Evolutionary conservation across 1,140 invertebrate genomes (phyloP).

Genomic region (Lepidurus apus): DNA sequence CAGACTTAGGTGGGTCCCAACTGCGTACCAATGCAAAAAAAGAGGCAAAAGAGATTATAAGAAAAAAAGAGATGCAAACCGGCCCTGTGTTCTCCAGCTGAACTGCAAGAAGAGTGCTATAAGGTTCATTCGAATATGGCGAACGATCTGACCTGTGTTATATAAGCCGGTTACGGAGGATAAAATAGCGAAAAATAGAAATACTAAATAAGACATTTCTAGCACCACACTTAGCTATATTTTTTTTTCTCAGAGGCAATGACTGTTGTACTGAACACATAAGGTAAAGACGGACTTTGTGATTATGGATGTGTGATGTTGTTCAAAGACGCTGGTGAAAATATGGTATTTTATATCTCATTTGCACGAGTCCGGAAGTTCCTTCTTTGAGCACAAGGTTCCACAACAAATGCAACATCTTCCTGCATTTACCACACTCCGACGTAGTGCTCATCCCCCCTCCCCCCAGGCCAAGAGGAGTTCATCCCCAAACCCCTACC

Average conservation of each 20-base stretch:
- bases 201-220: neutral
- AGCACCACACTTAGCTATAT: neutral
- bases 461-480: no score
- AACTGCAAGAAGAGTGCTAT: neutral
- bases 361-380: no score
- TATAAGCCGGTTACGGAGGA: neutral
- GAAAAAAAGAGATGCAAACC: neutral
- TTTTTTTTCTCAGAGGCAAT: neutral
- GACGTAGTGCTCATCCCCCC: no score
- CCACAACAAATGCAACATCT: neutral
- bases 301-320: no score
- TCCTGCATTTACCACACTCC: neutral
- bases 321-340: no score
- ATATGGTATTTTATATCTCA: no score
- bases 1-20: no score
- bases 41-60: neutral
- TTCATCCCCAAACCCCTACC: no score
- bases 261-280: neutral
- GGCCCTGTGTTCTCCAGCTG: neutral
- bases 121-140: neutral
- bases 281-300: no score
- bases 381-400: no score
- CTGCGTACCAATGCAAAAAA: no score
- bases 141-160: slow-evolving; percentile 7
- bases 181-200: neutral